Percentiles rank a stretch among this genome's conserved stretches.
These are phyloP conservation scores for Catalaphyllia jardinei DNA, from an alignment of 64 coral and sea anemone species.

Conservation along the genomic window DNA sequence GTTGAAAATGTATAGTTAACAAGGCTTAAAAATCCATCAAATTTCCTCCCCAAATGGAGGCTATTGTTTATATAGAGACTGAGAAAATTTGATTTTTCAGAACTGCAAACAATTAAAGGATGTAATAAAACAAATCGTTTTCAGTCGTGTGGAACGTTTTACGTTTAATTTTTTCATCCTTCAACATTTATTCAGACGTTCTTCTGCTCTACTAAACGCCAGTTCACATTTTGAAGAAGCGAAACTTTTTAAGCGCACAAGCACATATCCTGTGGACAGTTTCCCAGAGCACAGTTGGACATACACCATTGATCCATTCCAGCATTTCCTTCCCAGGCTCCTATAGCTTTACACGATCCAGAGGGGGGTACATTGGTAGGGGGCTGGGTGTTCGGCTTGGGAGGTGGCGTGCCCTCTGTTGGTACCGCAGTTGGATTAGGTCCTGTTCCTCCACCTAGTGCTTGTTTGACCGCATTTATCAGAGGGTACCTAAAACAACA, in stretches of 20 bases:
- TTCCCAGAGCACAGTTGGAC: conserved; percentile 52
- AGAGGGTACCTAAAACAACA: conserved; percentile 47
- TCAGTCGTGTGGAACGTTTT: too few relatives aligned
- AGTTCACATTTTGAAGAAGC: too few relatives aligned
- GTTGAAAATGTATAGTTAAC: too few relatives aligned
- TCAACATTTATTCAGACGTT: background rate
- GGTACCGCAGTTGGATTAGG: background rate
- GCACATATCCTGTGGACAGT: conserved; percentile 57
- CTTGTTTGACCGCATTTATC: conserved; percentile 65
- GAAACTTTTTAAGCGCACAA: conserved; percentile 26
- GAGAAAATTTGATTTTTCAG: too few relatives aligned
- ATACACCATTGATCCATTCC: conserved; percentile 70
- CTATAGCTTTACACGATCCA: conserved; percentile 22
- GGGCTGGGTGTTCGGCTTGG: background rate
- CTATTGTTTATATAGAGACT: too few relatives aligned
- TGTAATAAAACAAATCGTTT: too few relatives aligned
- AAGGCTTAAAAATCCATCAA: too few relatives aligned
- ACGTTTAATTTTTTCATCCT: background rate
- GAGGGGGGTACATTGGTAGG: background rate
- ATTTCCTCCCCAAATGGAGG: too few relatives aligned
- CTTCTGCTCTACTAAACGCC: background rate
- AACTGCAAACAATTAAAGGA: too few relatives aligned
- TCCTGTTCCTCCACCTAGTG: background rate
- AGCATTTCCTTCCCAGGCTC: conserved; percentile 1
- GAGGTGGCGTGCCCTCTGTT: background rate